Percentiles rank a stretch among this genome's conserved stretches.
Evolutionary conservation across 2,888 invertebrate genomes (phyloP).

Genomic region (Muscina levida): DNA sequence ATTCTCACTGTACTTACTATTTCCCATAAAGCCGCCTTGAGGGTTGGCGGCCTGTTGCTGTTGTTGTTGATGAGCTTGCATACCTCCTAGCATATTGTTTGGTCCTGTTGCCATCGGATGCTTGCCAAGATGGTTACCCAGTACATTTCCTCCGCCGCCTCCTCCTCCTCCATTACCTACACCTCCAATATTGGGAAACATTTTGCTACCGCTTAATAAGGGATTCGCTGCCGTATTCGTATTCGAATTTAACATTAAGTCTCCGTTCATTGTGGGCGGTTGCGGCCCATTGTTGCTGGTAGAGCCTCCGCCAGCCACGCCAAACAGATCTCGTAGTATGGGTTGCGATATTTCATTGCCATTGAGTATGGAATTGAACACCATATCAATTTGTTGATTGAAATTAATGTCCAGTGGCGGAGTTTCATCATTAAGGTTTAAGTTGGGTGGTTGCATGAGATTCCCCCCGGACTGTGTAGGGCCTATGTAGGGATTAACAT

Average conservation of each 20-base stretch:
- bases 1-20: constrained; percentile 72
- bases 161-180: constrained; percentile 43
- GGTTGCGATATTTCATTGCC: constrained; percentile 79
- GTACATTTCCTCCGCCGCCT: constrained; percentile 19
- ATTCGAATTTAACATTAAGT: constrained; percentile 61
- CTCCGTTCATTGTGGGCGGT: constrained; percentile 68
- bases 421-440: constrained; percentile 70
- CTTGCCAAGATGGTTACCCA: constrained; percentile 50
- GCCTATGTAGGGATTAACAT: constrained; percentile 64
- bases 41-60: constrained; percentile 54
- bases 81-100: constrained; percentile 59
- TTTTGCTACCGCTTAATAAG: constrained; percentile 64
- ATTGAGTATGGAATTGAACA: constrained; percentile 79
- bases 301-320: constrained; percentile 74
- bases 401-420: constrained; percentile 75
- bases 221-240: constrained; percentile 54
- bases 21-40: constrained; percentile 69
- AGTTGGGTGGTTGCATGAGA: constrained; percentile 58
- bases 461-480: constrained; percentile 59
- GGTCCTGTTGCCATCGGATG: constrained; percentile 41
- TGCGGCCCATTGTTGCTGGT: constrained; percentile 67
- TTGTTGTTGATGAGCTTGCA: constrained; percentile 66
- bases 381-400: constrained; percentile 79
- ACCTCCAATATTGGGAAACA: constrained; percentile 65
- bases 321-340: constrained; percentile 77